Conservation (phyloP, 2,797 vertebrate species). For the Caiman crocodilus region DNA sequence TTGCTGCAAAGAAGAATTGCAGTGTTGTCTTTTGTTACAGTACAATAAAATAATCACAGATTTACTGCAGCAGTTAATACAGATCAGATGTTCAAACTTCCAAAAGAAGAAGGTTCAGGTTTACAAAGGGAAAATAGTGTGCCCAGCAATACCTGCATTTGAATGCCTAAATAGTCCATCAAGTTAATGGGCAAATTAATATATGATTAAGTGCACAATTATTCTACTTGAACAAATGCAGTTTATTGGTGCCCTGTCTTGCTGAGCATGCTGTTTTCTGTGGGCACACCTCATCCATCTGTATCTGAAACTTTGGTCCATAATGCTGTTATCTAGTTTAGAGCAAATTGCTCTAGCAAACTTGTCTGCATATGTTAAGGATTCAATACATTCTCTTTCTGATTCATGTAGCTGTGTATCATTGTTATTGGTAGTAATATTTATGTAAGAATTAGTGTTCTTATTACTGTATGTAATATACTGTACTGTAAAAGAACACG, state of each 20-base stretch:
- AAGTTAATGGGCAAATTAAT: not conserved
- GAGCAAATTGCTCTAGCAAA: not conserved
- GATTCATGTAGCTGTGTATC: not conserved
- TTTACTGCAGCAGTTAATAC: not conserved
- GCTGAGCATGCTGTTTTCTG: not conserved
- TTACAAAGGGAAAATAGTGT: not conserved
- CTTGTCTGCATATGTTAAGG: not conserved
- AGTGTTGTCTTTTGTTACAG: not conserved
- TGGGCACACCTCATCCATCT: not conserved
- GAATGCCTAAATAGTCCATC: not conserved
- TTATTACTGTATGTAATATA: too few species aligned
- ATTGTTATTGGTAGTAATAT: not conserved
- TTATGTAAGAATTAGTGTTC: too few species aligned
- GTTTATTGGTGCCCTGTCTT: not conserved
- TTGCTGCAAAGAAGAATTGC: not conserved
- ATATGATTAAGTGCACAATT: not conserved
- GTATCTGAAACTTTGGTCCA: not conserved
- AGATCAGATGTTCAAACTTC: not conserved
- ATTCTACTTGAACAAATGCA: not conserved
- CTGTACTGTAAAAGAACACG: too few species aligned
- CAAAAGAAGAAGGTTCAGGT: not conserved
- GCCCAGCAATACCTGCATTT: fast-evolving
- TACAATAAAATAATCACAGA: not conserved
- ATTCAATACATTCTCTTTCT: not conserved
- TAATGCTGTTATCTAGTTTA: not conserved